Conservation (phyloP, 37 sponge, comb jelly and placozoan genomes). For the Mnemiopsis leidyi region DNA sequence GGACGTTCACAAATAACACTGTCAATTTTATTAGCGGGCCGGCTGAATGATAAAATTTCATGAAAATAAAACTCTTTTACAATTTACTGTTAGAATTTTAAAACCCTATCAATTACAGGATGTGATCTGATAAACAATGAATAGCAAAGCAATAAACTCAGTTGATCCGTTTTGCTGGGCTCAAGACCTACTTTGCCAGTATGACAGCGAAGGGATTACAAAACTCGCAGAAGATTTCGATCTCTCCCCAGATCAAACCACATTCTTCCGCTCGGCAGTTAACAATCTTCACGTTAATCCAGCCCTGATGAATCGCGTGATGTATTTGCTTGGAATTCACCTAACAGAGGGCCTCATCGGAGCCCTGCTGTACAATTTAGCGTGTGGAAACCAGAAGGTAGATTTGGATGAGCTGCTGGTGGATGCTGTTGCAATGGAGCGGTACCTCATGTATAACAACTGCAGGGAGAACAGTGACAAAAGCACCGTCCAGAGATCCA, state of each 20-base stretch:
- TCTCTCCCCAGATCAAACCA: not conserved
- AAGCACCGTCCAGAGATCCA: constrained; percentile 20
- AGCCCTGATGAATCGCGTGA: constrained; percentile 11
- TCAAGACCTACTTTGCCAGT: not conserved
- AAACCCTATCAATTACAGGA: no score
- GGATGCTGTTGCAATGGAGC: constrained; percentile 52
- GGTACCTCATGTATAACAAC: constrained; percentile 64
- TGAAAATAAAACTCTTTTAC: no score
- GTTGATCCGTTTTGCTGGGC: not conserved
- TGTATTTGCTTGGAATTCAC: not conserved
- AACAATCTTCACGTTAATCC: not conserved
- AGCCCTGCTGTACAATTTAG: constrained; percentile 29
- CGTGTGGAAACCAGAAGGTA: not conserved
- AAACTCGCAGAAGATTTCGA: not conserved
- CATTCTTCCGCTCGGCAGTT: not conserved
- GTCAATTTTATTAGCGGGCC: no score
- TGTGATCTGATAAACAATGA: not conserved
- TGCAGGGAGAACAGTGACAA: constrained; percentile 26
- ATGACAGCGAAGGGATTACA: not conserved
- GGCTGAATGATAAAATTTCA: no score
- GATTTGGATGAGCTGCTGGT: constrained; percentile 16
- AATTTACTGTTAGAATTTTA: no score
- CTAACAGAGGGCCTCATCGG: constrained; percentile 45
- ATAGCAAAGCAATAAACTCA: not conserved
- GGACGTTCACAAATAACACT: no score